Base-by-base conservation (phyloP, 2,797 vertebrate genomes). In the Rhabdophis nuchalis region DNA sequence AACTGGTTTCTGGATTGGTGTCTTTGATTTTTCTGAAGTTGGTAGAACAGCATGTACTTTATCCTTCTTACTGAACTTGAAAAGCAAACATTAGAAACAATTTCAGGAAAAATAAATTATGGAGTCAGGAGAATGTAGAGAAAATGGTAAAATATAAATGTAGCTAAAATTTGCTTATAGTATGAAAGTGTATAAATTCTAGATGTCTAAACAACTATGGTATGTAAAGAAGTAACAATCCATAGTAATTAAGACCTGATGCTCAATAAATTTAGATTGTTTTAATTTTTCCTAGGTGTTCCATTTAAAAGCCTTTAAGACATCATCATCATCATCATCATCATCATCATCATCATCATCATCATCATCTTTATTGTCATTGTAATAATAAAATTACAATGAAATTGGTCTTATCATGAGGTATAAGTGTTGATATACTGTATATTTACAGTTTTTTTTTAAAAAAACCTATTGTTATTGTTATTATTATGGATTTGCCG, bases 201-300 rank as follows among this genome's bases (percentile, higher is more conserved):
- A 95, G 94, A 96, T 95, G 95, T 93, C 88, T 96, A 94, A 96
- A 94, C 92, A 94, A 97, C 93, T 96, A 94, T 93, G 7, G 91
- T 92, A 88, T 96, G 88, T 87, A 94, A 94, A 95, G 88, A 87
- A 96, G 93, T 94, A 95, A 95, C 93, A 95, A 95, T 93, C 91
- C 91, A 93, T 72, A 16, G 20, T 94, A 91, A 94, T 95, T 95
- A 94, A 94, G 95, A 95, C 92, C 89, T 1, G 1, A 90, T 82
- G 85, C 85, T 92, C 89, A 92, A 46, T 86, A 96, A 93, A 82
- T 93, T 94, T 95, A 93, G 96, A 96, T 97, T 96, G 93, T 89
- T 90, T 96, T 27, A 95, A 95, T 94, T 87, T 94, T 90, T 87
- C 91, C 89, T 93, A 85, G 89, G 85, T 87, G 87, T 96, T 96